Evolutionary conservation across 2,888 invertebrate species (phyloP).

Genomic region (Lumbricus terrestris): DNA sequence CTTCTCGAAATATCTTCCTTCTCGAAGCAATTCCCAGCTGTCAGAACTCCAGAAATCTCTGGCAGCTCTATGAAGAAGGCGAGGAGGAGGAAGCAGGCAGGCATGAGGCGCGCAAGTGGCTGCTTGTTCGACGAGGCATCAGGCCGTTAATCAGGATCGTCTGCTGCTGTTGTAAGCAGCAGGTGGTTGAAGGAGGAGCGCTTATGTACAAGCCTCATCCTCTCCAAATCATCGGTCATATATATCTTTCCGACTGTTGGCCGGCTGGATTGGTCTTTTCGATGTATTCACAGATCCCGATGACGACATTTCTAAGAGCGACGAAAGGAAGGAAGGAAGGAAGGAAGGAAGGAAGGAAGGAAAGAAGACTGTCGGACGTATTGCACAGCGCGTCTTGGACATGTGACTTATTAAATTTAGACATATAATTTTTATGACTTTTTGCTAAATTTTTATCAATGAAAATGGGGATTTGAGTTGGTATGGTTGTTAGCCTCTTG

Average conservation of each 20-base stretch:
- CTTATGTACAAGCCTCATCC: constrained; percentile 3
- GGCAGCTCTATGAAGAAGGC: neutral
- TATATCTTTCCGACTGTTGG: neutral
- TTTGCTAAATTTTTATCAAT: neutral
- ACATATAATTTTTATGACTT: no score
- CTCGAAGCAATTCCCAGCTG: neutral
- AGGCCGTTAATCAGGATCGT: neutral
- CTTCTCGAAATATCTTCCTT: neutral
- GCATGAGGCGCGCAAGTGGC: neutral
- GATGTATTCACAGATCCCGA: neutral
- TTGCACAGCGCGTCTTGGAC: neutral
- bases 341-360: neutral
- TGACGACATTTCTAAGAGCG: neutral
- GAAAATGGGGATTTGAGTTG: neutral
- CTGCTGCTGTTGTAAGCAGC: neutral
- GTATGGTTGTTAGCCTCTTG: neutral
- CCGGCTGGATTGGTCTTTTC: neutral
- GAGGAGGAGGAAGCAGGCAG: neutral
- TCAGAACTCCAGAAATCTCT: neutral
- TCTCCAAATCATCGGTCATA: neutral
- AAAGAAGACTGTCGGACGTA: neutral
- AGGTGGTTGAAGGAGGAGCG: neutral
- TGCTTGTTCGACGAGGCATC: neutral
- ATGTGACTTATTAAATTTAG: no score
- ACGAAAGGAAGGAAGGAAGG: neutral